Evolutionary conservation across 1,140 invertebrate genomes (phyloP), one percentile per base, ranked within the genome.

Genomic region (Cheumatopsyche charites): DNA sequence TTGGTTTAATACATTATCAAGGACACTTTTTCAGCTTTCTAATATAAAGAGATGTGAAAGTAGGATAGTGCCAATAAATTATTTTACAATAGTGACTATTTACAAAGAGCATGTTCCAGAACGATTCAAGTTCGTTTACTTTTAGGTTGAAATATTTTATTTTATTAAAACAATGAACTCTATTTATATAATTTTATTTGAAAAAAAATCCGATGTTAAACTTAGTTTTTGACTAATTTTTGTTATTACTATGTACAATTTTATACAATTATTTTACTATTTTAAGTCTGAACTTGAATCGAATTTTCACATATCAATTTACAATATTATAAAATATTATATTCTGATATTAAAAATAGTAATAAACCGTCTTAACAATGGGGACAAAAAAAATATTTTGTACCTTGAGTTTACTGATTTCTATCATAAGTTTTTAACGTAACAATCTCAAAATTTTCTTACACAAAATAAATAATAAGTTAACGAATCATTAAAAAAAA

Each of bases 1-100:
- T 58, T 58, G 55, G 55, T 58, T 58, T 58, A 58, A 58, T 58
- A 58, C 55, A 58, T 58, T 58, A 58, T 58, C 55, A 58, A 58
- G 55, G 55, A 58, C 55, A 58, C 55, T 58, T 58, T 58, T 58
- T 58, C 55, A 58, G 55, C 55, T 58, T 58, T 58, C 55, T 23
- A 58, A 58, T 58, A 58, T 58, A 58, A 36, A 58, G 55, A 58
- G 55, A 25, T 23, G 55, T 58, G 55, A 58, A 58, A 58, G 55
- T 25, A 58, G 55, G 55, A 58, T 12, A 58, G 55, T 58, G 55
- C 55, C 55, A 23, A 58, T 58, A 23, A 25, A 58, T 58, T 58
- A 58, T 58, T 58, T 58, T 58, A 23, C 43, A 47, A 47, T 15
- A 47, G 43, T 47, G 4, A 7, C 55, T 58, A 58, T 58, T 21